Percentiles rank a stretch among this genome's conserved stretches.
Evolutionary conservation across 2,797 vertebrate genomes (phyloP).

Genomic region (Amphiprion clarkii): DNA sequence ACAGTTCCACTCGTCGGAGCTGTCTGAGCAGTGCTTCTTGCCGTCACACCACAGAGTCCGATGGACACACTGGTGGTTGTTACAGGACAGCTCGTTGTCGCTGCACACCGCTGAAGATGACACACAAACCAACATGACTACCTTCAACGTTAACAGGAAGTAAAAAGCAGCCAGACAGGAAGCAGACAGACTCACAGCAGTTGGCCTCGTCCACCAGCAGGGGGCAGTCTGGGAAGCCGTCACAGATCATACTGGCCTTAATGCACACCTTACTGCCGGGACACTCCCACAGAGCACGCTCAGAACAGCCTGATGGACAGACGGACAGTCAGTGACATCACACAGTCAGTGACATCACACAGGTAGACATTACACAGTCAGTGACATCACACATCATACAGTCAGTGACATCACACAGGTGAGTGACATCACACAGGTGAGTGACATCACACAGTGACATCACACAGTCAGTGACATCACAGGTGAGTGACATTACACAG

Average conservation of each 20-base stretch:
- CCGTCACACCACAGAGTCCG: slow-evolving; percentile 93
- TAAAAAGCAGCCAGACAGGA: too few species aligned
- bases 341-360: too few species aligned
- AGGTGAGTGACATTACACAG: too few species aligned
- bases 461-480: too few species aligned
- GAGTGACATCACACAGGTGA: too few species aligned
- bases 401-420: neutral
- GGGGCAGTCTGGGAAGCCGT: slow-evolving; percentile 95
- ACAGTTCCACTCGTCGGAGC: slow-evolving; percentile 96
- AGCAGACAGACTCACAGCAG: slow-evolving; percentile 88
- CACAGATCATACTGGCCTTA: slow-evolving; percentile 91
- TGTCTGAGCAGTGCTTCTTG: slow-evolving; percentile 89
- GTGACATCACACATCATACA: neutral
- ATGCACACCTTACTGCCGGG: slow-evolving; percentile 90
- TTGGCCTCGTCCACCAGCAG: slow-evolving; percentile 92
- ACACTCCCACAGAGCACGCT: slow-evolving; percentile 95
- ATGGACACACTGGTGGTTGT: slow-evolving; percentile 91
- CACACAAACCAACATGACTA: neutral
- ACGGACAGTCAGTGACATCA: neutral
- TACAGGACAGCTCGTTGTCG: slow-evolving; percentile 90
- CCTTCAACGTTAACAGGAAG: neutral
- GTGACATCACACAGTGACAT: neutral
- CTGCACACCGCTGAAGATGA: slow-evolving; percentile 81
- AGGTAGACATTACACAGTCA: too few species aligned
- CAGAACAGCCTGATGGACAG: slow-evolving; percentile 86